Conservation (phyloP, 2,888 invertebrate species). For the Notodonta dromedarius region DNA sequence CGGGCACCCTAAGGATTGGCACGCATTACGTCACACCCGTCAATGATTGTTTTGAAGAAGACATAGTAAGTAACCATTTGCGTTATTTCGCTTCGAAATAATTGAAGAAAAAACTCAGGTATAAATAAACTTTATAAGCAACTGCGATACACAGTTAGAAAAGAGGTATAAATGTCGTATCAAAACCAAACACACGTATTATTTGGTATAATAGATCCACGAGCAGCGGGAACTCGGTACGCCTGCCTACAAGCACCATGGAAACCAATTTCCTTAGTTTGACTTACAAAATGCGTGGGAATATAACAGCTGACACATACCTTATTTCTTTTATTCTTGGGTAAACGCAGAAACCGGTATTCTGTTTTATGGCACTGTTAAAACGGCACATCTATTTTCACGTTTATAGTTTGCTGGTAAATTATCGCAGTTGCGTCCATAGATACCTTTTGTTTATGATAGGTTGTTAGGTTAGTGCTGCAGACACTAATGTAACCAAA, state of each 20-base stretch:
- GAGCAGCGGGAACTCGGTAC: neutral
- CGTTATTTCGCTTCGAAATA: neutral
- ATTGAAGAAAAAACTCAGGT: too few species aligned
- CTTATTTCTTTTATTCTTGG: conserved; percentile 1
- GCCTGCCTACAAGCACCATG: conserved; percentile 3
- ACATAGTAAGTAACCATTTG: conserved; percentile 13
- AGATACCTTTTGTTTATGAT: conserved; percentile 46
- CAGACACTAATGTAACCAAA: conserved; percentile 22
- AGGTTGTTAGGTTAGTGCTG: conserved; percentile 43
- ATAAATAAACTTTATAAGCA: neutral
- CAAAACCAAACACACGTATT: neutral
- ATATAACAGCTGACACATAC: neutral
- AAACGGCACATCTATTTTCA: conserved; percentile 53
- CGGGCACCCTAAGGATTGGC: conserved; percentile 23
- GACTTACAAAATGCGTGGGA: neutral
- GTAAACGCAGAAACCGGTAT: neutral
- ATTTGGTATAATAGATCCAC: neutral
- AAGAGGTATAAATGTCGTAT: neutral
- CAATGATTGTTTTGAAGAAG: conserved; percentile 31
- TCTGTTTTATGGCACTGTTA: conserved; percentile 49
- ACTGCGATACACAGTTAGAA: neutral
- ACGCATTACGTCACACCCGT: conserved; percentile 47
- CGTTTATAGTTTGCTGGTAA: conserved; percentile 53
- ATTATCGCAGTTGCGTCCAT: conserved; percentile 45
- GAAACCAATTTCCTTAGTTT: conserved; percentile 8